These are phyloP conservation scores for Drosophila mimetica DNA, from an alignment of 2,888 invertebrate genomes.

Conservation along the genomic window DNA sequence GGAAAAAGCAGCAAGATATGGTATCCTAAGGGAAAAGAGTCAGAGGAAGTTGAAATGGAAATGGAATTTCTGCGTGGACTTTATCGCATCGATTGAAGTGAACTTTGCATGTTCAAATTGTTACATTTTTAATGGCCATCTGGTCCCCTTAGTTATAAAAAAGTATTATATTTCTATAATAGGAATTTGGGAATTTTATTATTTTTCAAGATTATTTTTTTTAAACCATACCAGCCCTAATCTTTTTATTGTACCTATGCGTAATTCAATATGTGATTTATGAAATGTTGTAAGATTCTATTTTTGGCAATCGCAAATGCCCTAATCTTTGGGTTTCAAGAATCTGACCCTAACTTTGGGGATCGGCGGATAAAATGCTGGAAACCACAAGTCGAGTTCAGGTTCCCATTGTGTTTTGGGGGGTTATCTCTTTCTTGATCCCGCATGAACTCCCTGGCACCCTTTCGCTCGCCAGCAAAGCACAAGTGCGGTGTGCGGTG, in stretches of 20 bases:
- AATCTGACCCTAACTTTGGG: slow-evolving; percentile 8
- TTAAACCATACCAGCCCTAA: no score
- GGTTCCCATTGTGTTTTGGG: neutral
- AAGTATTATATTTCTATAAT: slow-evolving; percentile 7
- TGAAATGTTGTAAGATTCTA: neutral
- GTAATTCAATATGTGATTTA: slow-evolving; percentile 3
- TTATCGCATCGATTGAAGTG: neutral
- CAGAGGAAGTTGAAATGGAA: neutral
- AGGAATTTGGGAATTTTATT: no score
- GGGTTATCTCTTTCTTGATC: slow-evolving; percentile 3
- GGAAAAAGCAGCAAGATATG: neutral
- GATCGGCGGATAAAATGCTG: neutral
- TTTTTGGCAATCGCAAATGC: neutral
- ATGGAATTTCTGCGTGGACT: neutral
- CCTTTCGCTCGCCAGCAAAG: neutral
- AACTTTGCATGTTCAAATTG: neutral
- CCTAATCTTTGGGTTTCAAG: neutral
- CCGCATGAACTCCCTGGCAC: slow-evolving; percentile 8
- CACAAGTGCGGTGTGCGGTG: neutral
- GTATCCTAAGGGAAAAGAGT: no score
- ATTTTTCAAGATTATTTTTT: no score
- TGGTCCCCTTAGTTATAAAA: no score
- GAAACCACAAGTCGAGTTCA: neutral
- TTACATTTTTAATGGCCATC: neutral
- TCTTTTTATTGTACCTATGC: no score